Conservation (phyloP, 2,888 invertebrate species). For the Eupithecia subumbrata region DNA sequence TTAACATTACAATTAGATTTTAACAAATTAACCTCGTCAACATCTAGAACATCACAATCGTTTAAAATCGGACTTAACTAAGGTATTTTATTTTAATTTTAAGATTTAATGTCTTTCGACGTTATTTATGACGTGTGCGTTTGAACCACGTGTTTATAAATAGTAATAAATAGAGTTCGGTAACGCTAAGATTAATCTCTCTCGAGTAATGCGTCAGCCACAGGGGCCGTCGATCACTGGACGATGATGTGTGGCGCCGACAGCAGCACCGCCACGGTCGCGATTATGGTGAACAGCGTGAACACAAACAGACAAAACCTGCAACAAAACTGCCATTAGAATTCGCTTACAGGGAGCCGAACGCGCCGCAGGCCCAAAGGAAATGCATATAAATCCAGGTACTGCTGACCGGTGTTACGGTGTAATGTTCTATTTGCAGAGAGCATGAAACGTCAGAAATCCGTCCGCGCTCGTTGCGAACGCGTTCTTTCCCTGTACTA, state of each 20-base stretch:
- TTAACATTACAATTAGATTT: conserved; percentile 59
- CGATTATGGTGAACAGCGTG: conserved; percentile 96
- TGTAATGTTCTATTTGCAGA: too few species aligned
- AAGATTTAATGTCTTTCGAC: conserved; percentile 74
- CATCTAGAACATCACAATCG: conserved; percentile 81
- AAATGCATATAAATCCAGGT: background rate
- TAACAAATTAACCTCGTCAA: conserved; percentile 76
- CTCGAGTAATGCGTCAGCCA: conserved; percentile 56
- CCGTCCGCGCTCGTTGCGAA: too few species aligned
- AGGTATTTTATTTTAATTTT: conserved; percentile 56
- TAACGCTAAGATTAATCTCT: conserved; percentile 72
- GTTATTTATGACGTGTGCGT: conserved; percentile 75
- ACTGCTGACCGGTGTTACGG: too few species aligned
- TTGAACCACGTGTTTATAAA: conserved; percentile 69
- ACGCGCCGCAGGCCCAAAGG: background rate
- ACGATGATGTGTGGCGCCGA: conserved; percentile 98
- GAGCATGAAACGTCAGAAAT: too few species aligned
- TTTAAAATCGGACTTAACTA: conserved; percentile 75
- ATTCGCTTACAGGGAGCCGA: background rate
- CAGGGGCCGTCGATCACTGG: conserved; percentile 84
- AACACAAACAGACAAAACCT: conserved; percentile 98
- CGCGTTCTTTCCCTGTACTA: too few species aligned
- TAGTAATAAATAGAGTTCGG: conserved; percentile 39
- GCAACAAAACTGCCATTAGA: conserved; percentile 50
- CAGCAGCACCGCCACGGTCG: conserved; percentile 94